A percentile compares a stretch with the other conserved stretches of the same genome.
These are phyloP conservation scores for Ormyrus pomaceus DNA, from an alignment of 2,888 invertebrate species.

Conservation along the genomic window DNA sequence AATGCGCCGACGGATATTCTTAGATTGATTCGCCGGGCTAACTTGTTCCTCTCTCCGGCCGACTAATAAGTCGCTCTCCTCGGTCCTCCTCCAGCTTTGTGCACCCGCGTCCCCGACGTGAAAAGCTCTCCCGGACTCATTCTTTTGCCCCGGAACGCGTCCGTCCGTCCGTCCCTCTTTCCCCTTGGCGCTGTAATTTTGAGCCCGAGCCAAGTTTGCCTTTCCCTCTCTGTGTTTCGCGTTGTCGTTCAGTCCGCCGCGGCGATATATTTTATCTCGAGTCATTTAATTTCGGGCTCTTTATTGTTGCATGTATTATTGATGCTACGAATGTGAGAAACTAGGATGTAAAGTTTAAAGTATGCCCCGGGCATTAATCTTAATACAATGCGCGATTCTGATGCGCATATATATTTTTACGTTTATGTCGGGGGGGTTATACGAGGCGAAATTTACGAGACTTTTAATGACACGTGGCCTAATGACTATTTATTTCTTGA, in stretches of 20 bases:
- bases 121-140: neutral
- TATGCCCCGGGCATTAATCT: neutral
- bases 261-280: conserved; percentile 26
- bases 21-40: conserved; percentile 18
- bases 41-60: conserved; percentile 33
- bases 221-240: neutral
- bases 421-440: too few relatives aligned
- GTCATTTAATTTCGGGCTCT: conserved; percentile 45
- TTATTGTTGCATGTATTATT: conserved; percentile 36
- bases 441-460: too few relatives aligned
- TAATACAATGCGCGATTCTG: too few relatives aligned
- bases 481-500: too few relatives aligned
- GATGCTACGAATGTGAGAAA: neutral
- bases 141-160: neutral
- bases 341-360: neutral
- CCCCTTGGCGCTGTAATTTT: conserved; percentile 25
- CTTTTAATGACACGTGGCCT: too few relatives aligned
- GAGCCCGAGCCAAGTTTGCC: conserved; percentile 36
- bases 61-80: conserved; percentile 16
- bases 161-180: neutral
- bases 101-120: neutral
- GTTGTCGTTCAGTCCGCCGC: neutral
- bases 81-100: neutral
- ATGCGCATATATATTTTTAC: too few relatives aligned
- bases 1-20: conserved; percentile 9